Evolutionary conservation across 2,113 vertebrate genomes (phyloP), one percentile per base, ranked within the genome.

Genomic region (Hippocampus barbouri): DNA sequence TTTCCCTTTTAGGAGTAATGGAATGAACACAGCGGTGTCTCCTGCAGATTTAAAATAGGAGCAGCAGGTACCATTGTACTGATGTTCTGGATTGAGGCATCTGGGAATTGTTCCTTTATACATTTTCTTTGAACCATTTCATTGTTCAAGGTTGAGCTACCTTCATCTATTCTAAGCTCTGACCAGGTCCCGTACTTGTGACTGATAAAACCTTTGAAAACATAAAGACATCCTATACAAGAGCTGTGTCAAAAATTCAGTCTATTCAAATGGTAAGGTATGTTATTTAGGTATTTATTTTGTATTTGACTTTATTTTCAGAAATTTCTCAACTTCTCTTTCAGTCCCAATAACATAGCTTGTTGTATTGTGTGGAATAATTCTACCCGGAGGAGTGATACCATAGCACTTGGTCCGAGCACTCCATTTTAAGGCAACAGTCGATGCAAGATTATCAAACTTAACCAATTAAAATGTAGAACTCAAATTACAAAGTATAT

Each of bases 1-100:
- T 73, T 85, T 86, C 84, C 81, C 80, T 87, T 38, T 89, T 77
- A 72, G 75, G 83, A 69, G 47, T 63, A 66, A 64, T 30, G 72
- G 77, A 81, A 74, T 74, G 74, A 80, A 78, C 27, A 73, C 71
- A 23, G 59, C 61, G 53, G 67, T 73, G 59, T 45, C 47, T 45
- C 38, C 27, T n/a, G 16, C 66, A 25, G 62, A 74, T 66, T 76
- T 56, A 18, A 61, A 74, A 71, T 21, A 30, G 43, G 68, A 79
- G 70, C 72, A 71, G 54, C 57, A 70, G 74, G 77, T 75, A 70
- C 23, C 23, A 47, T 21, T 71, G 66, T 73, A 66, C 57, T 21
- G 38, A 53, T 69, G 8, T 67, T 67, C 76, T 78, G 21, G 40
- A 71, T 81, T 68, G 62, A 70, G 67, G 70, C 69, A 10, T 51